These are phyloP conservation scores for Zaprionus taronus DNA, from an alignment of 1,140 invertebrate species.

Conservation along the genomic window DNA sequence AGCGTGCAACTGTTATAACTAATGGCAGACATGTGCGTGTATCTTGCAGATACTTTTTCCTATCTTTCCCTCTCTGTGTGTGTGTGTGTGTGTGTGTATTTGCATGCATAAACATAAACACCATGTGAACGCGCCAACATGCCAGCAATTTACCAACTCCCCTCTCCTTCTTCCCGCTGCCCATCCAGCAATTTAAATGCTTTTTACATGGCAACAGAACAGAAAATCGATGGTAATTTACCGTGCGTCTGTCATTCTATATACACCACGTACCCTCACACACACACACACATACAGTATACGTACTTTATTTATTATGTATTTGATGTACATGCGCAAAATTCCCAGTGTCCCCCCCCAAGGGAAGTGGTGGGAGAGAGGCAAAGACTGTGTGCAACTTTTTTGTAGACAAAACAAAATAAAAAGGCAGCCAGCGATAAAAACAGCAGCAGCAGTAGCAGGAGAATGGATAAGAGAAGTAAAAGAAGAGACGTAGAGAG, in stretches of 20 bases:
- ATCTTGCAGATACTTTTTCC: constrained; percentile 21
- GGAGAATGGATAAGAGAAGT: not conserved
- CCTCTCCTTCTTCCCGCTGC: not conserved
- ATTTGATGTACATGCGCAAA: constrained; percentile 78
- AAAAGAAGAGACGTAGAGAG: not conserved
- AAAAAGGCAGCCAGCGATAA: constrained; percentile 29
- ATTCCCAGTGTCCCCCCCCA: constrained; percentile 61
- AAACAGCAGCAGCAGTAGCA: constrained; percentile 2
- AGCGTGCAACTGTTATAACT: constrained; percentile 31
- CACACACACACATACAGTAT: constrained; percentile 28
- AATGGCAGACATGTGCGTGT: constrained; percentile 23
- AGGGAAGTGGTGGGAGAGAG: not conserved
- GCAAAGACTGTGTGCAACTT: constrained; percentile 29
- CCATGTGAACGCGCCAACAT: constrained; percentile 45
- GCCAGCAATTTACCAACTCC: constrained; percentile 20
- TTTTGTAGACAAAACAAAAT: constrained; percentile 59
- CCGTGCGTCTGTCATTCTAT: constrained; percentile 42
- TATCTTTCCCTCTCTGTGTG: constrained; percentile 13
- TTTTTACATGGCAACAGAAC: constrained; percentile 71
- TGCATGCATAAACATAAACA: constrained; percentile 78
- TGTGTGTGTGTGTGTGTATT: constrained; percentile 39
- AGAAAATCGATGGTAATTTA: constrained; percentile 79
- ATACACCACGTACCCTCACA: constrained; percentile 29
- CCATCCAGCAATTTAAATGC: constrained; percentile 35
- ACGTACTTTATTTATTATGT: constrained; percentile 67